Evolutionary conservation across 2,113 vertebrate species (phyloP), one percentile per base, ranked within the genome.

Genomic region (Puffinus mauretanicus): DNA sequence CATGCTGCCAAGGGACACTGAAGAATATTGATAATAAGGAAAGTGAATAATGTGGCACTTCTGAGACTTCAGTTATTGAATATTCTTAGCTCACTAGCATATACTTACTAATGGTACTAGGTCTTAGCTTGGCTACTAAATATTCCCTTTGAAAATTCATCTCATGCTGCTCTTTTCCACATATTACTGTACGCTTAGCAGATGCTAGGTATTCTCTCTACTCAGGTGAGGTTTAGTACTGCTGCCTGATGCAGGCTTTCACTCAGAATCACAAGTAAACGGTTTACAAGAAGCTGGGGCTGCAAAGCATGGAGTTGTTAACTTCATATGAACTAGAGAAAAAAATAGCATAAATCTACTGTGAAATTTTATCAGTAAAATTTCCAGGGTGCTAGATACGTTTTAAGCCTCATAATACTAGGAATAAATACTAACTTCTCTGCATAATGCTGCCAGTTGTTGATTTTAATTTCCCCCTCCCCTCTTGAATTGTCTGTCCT

Each of bases 231-330:
- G 8, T n/a, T 81, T 55, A 36, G 18, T 29, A 4, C 77, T 38
- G 46, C 76, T 2, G 15, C 38, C 65, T 21, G n/a, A 13, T 55
- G 79, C 25, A 21, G 76, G 6, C 69, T 79, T 52, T 38, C 15
- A 1, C 25, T 65, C 66, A 13, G 36, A 75, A 1, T 34, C 36
- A 2, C 7, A 1, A 24, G 11, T 2, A 11, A 24, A 36, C 82
- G 5, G 2, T 42, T 86, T n/a, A 3, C 34, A 38, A 51, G 67
- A 51, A 70, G 18, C 29, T 40, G 46, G 47, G 51, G 26, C 20
- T 38, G 57, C n/a, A 51, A 15, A n/a, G 47, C 36, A 20, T 61
- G 13, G n/a, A 64, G 6, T 18, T 55, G 25, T 54, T 44, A 25
- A 34, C 21, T 47, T 71, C 32, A 2, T 16, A 14, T 8, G 54